A percentile compares a stretch with the other conserved stretches of the same genome.
Evolutionary conservation across 2,797 vertebrate species (phyloP).

Genomic region (Okamejei kenojei): DNA sequence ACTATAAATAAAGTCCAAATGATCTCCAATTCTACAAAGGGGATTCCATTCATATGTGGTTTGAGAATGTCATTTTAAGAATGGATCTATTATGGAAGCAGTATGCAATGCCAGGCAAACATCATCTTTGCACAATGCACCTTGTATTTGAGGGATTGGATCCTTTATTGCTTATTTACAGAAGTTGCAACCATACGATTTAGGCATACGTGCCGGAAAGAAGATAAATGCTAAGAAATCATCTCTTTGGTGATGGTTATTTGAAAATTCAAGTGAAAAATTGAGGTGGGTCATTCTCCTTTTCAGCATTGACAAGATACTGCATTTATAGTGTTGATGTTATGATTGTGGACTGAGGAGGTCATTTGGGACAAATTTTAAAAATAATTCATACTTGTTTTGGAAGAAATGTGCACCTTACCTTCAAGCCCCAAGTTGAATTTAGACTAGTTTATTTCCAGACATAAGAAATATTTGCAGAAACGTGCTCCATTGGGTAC

Average conservation of each 20-base stretch:
- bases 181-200: neutral
- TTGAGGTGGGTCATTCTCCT: neutral
- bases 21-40: neutral
- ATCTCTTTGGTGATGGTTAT: neutral
- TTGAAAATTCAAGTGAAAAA: neutral
- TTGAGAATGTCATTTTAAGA: neutral
- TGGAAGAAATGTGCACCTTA: neutral
- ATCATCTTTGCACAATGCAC: neutral
- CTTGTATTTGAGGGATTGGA: neutral
- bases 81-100: neutral
- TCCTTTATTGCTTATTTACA: neutral
- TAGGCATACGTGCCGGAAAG: neutral
- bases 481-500: neutral
- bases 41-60: neutral
- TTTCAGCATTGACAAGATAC: neutral
- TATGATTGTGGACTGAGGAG: neutral
- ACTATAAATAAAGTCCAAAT: neutral
- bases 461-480: neutral
- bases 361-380: neutral
- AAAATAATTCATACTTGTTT: neutral
- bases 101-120: neutral
- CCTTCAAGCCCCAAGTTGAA: slow-evolving; percentile 11
- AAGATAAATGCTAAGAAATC: neutral
- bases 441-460: neutral
- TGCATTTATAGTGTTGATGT: neutral